Evolutionary conservation across 2,888 invertebrate species (phyloP).

Genomic region (Cybosia mesomella): DNA sequence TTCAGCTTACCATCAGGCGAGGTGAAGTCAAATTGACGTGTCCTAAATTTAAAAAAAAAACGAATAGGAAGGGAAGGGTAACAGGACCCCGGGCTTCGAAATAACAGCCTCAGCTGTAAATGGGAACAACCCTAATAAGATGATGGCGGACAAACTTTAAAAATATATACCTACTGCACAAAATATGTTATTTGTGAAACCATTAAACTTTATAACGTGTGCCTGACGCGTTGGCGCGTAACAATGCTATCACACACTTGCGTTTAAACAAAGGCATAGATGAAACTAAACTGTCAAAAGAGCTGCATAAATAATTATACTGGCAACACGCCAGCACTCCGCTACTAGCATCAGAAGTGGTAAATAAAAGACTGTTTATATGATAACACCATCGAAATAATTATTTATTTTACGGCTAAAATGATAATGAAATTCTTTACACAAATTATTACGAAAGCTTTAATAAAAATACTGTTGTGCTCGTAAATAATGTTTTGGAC

Average conservation of each 20-base stretch:
- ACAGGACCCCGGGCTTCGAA: too few species aligned
- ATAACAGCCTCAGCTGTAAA: too few species aligned
- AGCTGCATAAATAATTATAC: constrained; percentile 35
- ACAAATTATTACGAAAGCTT: constrained; percentile 20
- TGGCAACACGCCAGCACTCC: constrained; percentile 35
- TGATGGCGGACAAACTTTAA: too few species aligned
- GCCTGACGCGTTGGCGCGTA: constrained; percentile 3
- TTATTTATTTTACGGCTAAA: constrained; percentile 24
- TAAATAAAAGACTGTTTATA: constrained; percentile 31
- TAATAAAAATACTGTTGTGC: constrained; percentile 16
- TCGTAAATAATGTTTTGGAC: constrained; percentile 6
- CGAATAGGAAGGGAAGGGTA: too few species aligned
- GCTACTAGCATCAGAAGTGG: constrained; percentile 27
- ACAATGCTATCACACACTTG: constrained; percentile 6
- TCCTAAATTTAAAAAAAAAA: too few species aligned
- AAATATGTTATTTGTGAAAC: neutral
- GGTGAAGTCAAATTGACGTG: too few species aligned
- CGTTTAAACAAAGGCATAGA: constrained; percentile 16
- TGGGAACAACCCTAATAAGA: too few species aligned
- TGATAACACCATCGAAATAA: constrained; percentile 8
- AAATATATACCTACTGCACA: too few species aligned
- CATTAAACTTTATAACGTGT: neutral
- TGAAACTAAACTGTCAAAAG: constrained; percentile 30
- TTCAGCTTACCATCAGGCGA: too few species aligned
- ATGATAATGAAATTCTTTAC: constrained; percentile 26